Base-by-base conservation (phyloP, 2,888 invertebrate genomes). In the Pollenia amentaria region DNA sequence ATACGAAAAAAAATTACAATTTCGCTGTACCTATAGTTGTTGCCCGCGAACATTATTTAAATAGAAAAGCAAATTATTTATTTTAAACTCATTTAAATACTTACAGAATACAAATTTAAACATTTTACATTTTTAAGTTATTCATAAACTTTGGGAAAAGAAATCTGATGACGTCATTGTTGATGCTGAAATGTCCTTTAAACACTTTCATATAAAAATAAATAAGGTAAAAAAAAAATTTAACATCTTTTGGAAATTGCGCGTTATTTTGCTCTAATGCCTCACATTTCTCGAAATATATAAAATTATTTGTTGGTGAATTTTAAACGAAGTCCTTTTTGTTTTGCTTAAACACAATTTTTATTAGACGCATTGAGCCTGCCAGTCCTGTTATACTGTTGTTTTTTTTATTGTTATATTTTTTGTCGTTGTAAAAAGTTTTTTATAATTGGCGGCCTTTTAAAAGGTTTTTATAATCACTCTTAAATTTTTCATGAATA, bases 401-500 rank as follows among this genome's bases (percentile, higher is more conserved):
- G 7, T 18, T 4, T 55, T 42, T n/a, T 10, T 29, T 42, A 70
- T 38, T 60, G 14, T 55, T 55, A 16, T 29, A 29, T 29, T 55
- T 21, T 55, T 21, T 55, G 18, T 21, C 12, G 55, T 55, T 29
- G 7, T 18, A 18, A 53, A 53, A 53, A 18, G 16, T 55, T 9
- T 16, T 60, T 57, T 18, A 29, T 4, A 69, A 55, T 44, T 65
- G 57, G 67, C 18, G 16, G 77, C 65, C 67, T 77, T 67, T 46
- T 38, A 65, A 57, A 77, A 67, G 29, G 65, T 46, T 60, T 60
- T 78, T 46, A 55, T 65, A 42, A 16, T 10, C 10, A 21, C 18
- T 29, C 46, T 67, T 38, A 67, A 78, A 78, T 57, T 69, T 48
- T 60, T 57, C 18, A 69, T 69, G 48, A 69, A 69, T 18, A 48